phyloP scores from a whole-genome alignment of 2,113 vertebrate species.

The Paramisgurnus dabryanus region DNA sequence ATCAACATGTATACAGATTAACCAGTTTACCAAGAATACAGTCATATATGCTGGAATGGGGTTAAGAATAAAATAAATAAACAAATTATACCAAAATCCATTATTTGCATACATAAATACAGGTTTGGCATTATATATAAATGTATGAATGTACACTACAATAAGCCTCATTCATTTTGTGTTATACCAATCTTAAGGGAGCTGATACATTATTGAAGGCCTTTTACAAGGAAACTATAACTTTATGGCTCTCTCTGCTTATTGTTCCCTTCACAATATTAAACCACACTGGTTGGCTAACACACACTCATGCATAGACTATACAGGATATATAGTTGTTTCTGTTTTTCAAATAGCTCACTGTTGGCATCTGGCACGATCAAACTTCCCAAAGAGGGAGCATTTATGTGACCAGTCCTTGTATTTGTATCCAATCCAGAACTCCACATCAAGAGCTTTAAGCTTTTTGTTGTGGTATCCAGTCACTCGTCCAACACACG shows the following conservation, averaged over 20 bases:
- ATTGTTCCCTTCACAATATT: conserved; percentile 55
- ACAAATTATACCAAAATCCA: too few relatives aligned
- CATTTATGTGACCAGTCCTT: conserved; percentile 38
- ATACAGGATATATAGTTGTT: conserved; percentile 52
- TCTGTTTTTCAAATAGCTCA: conserved; percentile 71
- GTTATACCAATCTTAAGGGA: background rate
- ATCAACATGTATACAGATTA: too few relatives aligned
- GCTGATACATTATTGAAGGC: conserved; percentile 46
- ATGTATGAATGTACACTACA: conserved; percentile 1
- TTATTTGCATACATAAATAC: too few relatives aligned
- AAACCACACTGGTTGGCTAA: conserved; percentile 56
- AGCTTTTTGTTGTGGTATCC: conserved; percentile 65
- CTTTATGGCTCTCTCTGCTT: conserved; percentile 49
- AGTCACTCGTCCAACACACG: conserved; percentile 13
- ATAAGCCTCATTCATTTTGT: conserved; percentile 1
- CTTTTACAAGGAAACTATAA: conserved; percentile 55
- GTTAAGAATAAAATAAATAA: too few relatives aligned
- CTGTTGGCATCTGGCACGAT: conserved; percentile 11
- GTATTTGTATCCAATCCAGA: conserved; percentile 60
- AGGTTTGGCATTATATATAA: too few relatives aligned
- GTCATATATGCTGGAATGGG: too few relatives aligned
- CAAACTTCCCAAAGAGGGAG: conserved; percentile 6
- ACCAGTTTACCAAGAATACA: too few relatives aligned
- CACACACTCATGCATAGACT: conserved; percentile 44
- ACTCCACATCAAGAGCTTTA: conserved; percentile 55